Conservation (phyloP, 2,888 invertebrate species). For the Spialia ferax region DNA sequence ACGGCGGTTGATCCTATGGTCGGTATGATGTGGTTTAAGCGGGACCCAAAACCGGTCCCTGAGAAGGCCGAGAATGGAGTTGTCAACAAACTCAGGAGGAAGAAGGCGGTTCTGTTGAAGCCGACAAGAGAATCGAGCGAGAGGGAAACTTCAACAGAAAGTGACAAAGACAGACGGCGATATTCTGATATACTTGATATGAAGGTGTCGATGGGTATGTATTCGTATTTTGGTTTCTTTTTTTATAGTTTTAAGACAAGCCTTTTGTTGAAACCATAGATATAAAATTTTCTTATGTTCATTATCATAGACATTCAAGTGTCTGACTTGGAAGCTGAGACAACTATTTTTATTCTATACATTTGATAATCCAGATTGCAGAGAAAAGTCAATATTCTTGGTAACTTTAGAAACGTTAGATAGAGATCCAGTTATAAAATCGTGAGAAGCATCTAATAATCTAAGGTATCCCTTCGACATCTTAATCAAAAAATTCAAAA, state of each 20-base stretch:
- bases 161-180: conserved; percentile 77
- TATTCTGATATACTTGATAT: conserved; percentile 81
- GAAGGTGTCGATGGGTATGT: conserved; percentile 76
- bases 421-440: no score
- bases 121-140: conserved; percentile 79
- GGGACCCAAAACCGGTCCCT: conserved; percentile 73
- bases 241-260: neutral
- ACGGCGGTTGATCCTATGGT: conserved; percentile 49
- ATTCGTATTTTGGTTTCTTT: conserved; percentile 40
- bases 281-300: neutral
- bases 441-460: no score
- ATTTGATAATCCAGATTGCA: no score
- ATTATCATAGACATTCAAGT: neutral
- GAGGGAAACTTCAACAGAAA: conserved; percentile 79
- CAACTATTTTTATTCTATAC: no score
- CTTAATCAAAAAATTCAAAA: no score
- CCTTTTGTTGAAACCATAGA: neutral
- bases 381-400: no score
- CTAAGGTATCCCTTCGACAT: no score
- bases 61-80: conserved; percentile 72
- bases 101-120: conserved; percentile 72
- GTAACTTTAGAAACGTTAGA: no score
- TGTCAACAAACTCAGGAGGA: conserved; percentile 72
- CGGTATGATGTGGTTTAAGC: conserved; percentile 83
- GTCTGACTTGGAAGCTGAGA: no score